Conservation (phyloP, 37 sponge, comb jelly and placozoan genomes). For the Amphimedon queenslandica region DNA sequence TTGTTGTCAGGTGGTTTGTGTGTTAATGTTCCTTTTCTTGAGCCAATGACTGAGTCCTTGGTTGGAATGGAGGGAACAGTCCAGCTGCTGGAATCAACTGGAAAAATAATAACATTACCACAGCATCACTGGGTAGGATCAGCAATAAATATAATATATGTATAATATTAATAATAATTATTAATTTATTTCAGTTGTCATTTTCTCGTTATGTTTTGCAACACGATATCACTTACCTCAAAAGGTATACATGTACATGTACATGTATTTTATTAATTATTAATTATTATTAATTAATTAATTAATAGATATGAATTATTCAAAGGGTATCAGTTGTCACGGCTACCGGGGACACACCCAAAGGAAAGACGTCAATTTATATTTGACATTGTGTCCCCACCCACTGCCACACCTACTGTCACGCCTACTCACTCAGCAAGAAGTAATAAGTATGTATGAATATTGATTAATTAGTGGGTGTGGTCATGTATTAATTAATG, state of each 20-base stretch:
- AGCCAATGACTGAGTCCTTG: neutral
- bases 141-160: too few relatives aligned
- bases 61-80: constrained; percentile 3
- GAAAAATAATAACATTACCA: constrained; percentile 63
- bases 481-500: too few relatives aligned
- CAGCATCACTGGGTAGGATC: constrained; percentile 51
- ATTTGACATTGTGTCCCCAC: constrained; percentile 79
- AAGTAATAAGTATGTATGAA: too few relatives aligned
- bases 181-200: constrained; percentile 33
- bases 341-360: constrained; percentile 58
- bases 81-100: constrained; percentile 63
- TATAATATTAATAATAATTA: neutral
- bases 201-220: constrained; percentile 64
- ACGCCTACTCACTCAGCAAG: too few relatives aligned
- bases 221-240: constrained; percentile 70
- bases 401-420: constrained; percentile 4
- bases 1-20: neutral
- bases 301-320: neutral
- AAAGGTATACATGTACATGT: constrained; percentile 45
- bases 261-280: neutral
- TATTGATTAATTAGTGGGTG: too few relatives aligned
- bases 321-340: constrained; percentile 4
- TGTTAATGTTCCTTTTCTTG: constrained; percentile 5
- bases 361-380: constrained; percentile 57
- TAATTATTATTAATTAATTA: neutral